Evolutionary conservation across 2,113 vertebrate species (phyloP).

Genomic region (Leucoraja erinaceus): DNA sequence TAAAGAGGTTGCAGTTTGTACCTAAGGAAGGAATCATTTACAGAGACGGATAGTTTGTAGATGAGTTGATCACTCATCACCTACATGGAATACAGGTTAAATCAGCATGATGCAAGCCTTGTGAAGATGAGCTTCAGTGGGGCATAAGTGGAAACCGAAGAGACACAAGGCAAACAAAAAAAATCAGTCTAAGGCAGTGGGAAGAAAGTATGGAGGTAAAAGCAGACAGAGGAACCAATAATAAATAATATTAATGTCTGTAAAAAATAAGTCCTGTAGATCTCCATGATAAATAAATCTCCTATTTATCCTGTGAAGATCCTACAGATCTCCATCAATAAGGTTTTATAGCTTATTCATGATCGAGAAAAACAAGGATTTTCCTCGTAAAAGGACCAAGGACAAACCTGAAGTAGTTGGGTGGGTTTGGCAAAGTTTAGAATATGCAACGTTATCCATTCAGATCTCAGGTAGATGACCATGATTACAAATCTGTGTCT

Average conservation of each 20-base stretch:
- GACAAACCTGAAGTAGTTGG: not conserved
- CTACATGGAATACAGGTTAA: not conserved
- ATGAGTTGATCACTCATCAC: not conserved
- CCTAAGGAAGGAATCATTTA: no score
- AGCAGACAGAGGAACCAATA: not conserved
- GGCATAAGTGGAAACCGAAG: not conserved
- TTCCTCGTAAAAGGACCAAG: not conserved
- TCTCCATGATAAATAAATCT: not conserved
- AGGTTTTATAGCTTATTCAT: not conserved
- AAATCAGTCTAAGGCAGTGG: not conserved
- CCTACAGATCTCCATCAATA: not conserved
- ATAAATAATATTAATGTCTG: not conserved
- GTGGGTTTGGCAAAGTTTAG: no score
- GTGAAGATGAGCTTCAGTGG: not conserved
- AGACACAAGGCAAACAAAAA: not conserved
- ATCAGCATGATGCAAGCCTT: not conserved
- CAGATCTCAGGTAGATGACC: not conserved
- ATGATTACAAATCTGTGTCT: not conserved
- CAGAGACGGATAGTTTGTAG: no score
- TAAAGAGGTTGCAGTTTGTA: no score
- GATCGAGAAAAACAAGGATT: not conserved
- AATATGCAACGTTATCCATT: not conserved
- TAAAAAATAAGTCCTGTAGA: not conserved
- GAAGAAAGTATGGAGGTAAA: not conserved
- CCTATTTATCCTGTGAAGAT: not conserved